Evolutionary conservation across 2,888 invertebrate species (phyloP).

Genomic region (Drosophila anomelani): DNA sequence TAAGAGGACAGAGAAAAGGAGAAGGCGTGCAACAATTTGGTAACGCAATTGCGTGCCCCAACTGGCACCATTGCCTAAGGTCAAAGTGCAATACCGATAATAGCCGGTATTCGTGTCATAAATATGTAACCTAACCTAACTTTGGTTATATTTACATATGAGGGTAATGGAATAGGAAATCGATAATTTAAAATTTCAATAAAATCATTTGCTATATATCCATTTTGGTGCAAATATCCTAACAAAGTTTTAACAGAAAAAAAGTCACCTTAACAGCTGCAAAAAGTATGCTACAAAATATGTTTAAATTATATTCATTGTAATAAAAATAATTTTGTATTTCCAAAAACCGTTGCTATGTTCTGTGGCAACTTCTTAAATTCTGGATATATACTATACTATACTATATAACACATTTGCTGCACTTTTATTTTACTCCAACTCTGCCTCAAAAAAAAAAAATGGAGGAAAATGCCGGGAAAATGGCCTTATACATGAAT

Average conservation of each 20-base stretch:
- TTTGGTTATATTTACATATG: not conserved
- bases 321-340: not conserved
- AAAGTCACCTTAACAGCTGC: not conserved
- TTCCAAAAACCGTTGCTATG: not conserved
- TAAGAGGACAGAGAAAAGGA: not conserved
- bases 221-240: no score
- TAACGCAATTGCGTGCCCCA: constrained; percentile 31
- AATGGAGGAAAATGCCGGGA: constrained; percentile 16
- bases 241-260: no score
- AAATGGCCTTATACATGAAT: constrained; percentile 12
- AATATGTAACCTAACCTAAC: constrained; percentile 23
- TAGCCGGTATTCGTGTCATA: constrained; percentile 27
- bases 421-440: constrained; percentile 1
- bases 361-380: not conserved
- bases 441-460: not conserved
- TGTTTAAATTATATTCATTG: no score
- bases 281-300: constrained; percentile 3
- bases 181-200: not conserved
- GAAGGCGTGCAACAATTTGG: constrained; percentile 44
- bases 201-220: no score
- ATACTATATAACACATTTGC: not conserved
- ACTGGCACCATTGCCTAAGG: constrained; percentile 45
- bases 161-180: not conserved
- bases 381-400: no score
- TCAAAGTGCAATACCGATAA: constrained; percentile 43